Evolutionary conservation across 2,797 vertebrate species (phyloP), one percentile per base, ranked within the genome.

Genomic region (Poeciliopsis gracilis): DNA sequence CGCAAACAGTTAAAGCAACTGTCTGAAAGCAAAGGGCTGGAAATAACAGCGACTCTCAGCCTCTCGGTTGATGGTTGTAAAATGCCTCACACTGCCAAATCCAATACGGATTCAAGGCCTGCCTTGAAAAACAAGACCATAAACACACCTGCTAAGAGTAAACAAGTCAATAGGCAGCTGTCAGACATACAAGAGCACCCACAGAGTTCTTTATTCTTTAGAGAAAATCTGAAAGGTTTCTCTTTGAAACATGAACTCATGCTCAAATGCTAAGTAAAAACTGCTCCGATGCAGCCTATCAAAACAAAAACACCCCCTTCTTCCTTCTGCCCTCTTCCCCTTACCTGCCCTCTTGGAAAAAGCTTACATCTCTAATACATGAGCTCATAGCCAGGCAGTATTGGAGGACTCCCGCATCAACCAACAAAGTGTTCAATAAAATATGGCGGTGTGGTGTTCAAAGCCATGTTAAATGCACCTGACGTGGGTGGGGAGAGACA

Each of bases 371-470:
- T 94, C 94, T 95, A 93, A 95, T 94, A 89, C 94, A 95, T 95
- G 94, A 95, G 86, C 83, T 91, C 87, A 93, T 93, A 89, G 82
- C 73, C 87, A 79, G 84, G 91, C 87, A 86, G 91, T 94, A 70
- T 93, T 93, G 92, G 86, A 92, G 91, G 93, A 91, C 86, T 93
- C 88, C 89, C 73, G 91, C 89, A 93, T 94, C 93, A 94, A 94
- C 92, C 94, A 95, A 95, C 95, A 95, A 95, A 87, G 89, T 78
- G 81, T 93, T 96, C 92, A 94, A 95, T 95, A 96, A 95, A 95
- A 95, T 92, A 96, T 95, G 90, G 91, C 83, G 85, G 75, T 85
- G 77, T 83, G 86, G 87, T 80, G 89, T 95, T 95, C 95, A 96
- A 96, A 96, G 94, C 90, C 93, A 92, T 94, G 93, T 90, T 95